Evolutionary conservation across 1,140 invertebrate species (phyloP).

Genomic region (Magallana angulata): DNA sequence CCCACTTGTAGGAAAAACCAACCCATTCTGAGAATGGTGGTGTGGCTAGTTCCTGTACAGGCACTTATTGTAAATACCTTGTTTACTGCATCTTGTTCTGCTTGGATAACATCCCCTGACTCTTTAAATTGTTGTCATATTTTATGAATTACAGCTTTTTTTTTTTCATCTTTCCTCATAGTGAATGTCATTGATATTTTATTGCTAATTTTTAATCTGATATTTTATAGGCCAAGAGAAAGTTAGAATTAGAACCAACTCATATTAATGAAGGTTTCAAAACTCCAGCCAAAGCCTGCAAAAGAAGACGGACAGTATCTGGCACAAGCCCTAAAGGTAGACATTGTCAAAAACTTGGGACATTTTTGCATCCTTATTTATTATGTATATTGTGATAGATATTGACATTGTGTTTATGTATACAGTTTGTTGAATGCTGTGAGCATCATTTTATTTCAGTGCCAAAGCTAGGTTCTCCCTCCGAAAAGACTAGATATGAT

Average conservation of each 20-base stretch:
- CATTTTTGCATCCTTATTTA: too few relatives aligned
- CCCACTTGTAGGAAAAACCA: background rate
- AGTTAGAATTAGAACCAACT: constrained; percentile 71
- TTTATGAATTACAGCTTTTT: too few relatives aligned
- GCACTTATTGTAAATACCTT: background rate
- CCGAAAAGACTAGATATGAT: constrained; percentile 78
- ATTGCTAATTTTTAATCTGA: background rate
- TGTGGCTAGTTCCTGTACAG: background rate
- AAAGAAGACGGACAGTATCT: constrained; percentile 65
- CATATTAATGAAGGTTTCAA: constrained; percentile 72
- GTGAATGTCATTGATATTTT: too few relatives aligned
- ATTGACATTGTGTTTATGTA: background rate
- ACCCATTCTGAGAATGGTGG: background rate
- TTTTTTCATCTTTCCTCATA: too few relatives aligned
- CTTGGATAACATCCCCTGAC: too few relatives aligned
- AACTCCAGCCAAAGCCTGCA: constrained; percentile 71
- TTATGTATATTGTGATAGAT: background rate
- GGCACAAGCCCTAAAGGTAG: constrained; percentile 69
- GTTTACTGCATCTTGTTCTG: too few relatives aligned
- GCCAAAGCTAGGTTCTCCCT: constrained; percentile 67
- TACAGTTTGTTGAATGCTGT: background rate
- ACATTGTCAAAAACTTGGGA: too few relatives aligned
- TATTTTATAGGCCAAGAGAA: constrained; percentile 70
- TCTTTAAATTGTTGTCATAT: too few relatives aligned
- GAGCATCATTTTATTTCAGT: constrained; percentile 66